Evolutionary conservation across 1,140 invertebrate species (phyloP).

Genomic region (Leptinotarsa defecta): DNA sequence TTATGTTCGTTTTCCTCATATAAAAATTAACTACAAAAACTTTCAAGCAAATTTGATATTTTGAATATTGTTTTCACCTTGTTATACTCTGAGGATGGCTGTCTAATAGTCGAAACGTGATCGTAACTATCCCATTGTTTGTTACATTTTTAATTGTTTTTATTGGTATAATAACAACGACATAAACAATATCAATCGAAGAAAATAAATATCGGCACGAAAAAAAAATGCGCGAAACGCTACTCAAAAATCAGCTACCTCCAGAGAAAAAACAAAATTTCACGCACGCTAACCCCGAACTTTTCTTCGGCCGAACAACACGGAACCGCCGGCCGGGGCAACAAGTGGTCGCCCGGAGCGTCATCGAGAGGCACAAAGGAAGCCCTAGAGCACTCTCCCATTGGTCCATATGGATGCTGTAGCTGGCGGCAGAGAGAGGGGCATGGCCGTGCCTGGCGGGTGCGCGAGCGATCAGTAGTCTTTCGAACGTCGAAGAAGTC

Average conservation of each 20-base stretch:
- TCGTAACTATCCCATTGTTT: too few species aligned
- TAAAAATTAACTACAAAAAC: too few species aligned
- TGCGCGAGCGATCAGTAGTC: constrained; percentile 51
- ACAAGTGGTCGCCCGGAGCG: constrained; percentile 47
- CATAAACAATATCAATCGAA: too few species aligned
- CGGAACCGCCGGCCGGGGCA: constrained; percentile 27
- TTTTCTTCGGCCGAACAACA: background rate
- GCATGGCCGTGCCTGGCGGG: constrained; percentile 44
- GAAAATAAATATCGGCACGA: too few species aligned
- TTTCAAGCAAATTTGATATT: too few species aligned
- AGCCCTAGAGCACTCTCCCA: constrained; percentile 38
- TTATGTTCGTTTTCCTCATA: too few species aligned
- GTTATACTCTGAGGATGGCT: too few species aligned
- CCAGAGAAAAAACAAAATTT: background rate
- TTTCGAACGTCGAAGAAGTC: constrained; percentile 40
- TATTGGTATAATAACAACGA: too few species aligned
- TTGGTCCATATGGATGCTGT: constrained; percentile 51
- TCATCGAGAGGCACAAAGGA: constrained; percentile 41
- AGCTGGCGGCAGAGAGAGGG: constrained; percentile 47
- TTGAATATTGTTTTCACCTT: too few species aligned
- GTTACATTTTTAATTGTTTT: too few species aligned
- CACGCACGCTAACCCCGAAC: background rate
- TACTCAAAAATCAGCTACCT: background rate
- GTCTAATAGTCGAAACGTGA: too few species aligned
- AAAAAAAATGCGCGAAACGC: background rate